Conservation (phyloP, 2,888 invertebrate species). For the Caenorhabditis afra region DNA sequence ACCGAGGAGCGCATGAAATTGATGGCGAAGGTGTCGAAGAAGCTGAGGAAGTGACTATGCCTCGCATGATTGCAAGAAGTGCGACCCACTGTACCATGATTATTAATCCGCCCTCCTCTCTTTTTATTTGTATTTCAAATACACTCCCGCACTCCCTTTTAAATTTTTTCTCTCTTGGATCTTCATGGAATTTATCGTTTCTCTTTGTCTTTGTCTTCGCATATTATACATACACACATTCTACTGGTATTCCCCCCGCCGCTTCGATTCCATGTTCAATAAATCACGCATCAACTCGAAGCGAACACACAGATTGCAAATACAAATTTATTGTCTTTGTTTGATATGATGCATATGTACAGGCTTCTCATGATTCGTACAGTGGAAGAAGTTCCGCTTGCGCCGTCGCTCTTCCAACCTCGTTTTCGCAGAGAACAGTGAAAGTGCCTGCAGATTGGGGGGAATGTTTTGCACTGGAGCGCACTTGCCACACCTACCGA, state of each 20-base stretch:
- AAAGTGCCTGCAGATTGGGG: slow-evolving; percentile 40
- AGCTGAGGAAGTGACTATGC: slow-evolving; percentile 61
- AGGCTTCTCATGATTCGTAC: slow-evolving; percentile 53
- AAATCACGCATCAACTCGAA: slow-evolving; percentile 24
- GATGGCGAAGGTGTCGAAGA: slow-evolving; percentile 67
- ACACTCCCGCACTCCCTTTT: slow-evolving; percentile 4
- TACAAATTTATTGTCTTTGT: background rate
- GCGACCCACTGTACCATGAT: slow-evolving; percentile 23
- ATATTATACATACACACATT: slow-evolving; percentile 39
- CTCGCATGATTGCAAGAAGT: background rate
- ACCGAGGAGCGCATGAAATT: slow-evolving; percentile 75
- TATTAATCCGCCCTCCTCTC: slow-evolving; percentile 29
- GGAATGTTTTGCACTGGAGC: background rate
- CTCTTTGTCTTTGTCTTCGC: slow-evolving; percentile 22
- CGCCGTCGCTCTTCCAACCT: slow-evolving; percentile 70
- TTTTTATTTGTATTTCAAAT: slow-evolving; percentile 39
- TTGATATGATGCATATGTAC: no score
- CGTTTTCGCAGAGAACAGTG: slow-evolving; percentile 74
- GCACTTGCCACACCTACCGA: slow-evolving; percentile 54
- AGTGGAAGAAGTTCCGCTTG: slow-evolving; percentile 67
- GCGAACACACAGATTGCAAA: background rate
- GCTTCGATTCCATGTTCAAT: slow-evolving; percentile 48
- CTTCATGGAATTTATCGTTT: slow-evolving; percentile 11
- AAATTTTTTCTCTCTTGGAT: slow-evolving; percentile 31
- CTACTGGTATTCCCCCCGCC: slow-evolving; percentile 30